Evolutionary conservation across 2,888 invertebrate species (phyloP), one percentile per base, ranked within the genome.

Genomic region (Agonopterix alstromeriana): DNA sequence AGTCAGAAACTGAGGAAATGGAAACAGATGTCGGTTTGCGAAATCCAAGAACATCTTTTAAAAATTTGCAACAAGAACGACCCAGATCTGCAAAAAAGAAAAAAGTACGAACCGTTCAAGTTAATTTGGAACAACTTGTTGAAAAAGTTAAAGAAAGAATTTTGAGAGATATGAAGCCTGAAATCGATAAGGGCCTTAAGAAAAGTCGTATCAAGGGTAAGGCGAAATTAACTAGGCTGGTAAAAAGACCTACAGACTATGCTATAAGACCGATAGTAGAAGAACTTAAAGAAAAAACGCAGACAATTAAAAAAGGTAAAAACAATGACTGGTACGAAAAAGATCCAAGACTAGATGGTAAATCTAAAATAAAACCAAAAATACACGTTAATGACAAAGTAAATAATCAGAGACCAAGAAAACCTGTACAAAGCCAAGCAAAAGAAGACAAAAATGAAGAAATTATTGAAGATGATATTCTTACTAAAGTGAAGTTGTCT

Each of bases 91-190:
- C 17, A 17, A 17, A 2, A 17, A 17, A 17, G 17, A 3, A 17
- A 17, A 17, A 17, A 17, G 17, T 17, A 17, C 17, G 8, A 10
- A 4, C 36, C 7, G 17, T 49, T 11, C 12, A 51, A 8, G 45
- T 73, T 0, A 57, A 64, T 48, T 56, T 74, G 14, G 68, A 75
- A 7, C 61, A 68, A 12, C 46, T 77, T 17, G 70, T 73, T 2
- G 57, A 67, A 42, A 63, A 57, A 53, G 65, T 77, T 0, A 70
- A 67, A 41, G 53, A 65, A 3, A 63, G 63, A 53, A 5, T 41
- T 10, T 3, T 41, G 41, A 41, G n/a, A 8, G 41, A 41, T 41
- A 4, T 41, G 11, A 41, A 41, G 8, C n/a, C 10, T 10, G 11
- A 41, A 8, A 36, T 36, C 9, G 9, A 36, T 9, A 36, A 36